Evolutionary conservation across 2,888 invertebrate species (phyloP), one percentile per base, ranked within the genome.

Genomic region (Caenorhabditis sp.): DNA sequence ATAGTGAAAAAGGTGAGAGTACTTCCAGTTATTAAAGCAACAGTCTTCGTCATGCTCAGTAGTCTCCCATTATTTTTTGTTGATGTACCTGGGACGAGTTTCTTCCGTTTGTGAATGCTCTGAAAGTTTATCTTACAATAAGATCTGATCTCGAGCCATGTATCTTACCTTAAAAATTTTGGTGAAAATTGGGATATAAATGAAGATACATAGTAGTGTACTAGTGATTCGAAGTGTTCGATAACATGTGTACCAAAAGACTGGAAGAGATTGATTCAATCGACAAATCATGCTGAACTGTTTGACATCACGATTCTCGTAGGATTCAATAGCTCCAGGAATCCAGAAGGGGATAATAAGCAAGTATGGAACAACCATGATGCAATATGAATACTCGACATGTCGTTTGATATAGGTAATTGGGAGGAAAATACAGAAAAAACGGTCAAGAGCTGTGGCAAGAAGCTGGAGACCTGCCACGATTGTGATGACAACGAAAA

Each of bases 361-460:
- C 12, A 76, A 27, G 53, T 70, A 70, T 0, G 78, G 70, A 1
- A 76, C 21, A 23, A 78, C 60, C 56, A 73, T 62, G 26, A 76
- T 53, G 50, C 65, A 53, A 43, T 78, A 78, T 5, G 70, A 70
- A 50, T 70, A 76, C 25, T 69, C 65, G 20, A 73, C 70, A 14
- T 67, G 66, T 1, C 70, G 50, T 56, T 78, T 78, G 53, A 78
- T 73, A 63, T 78, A 78, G n/a, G 26, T 17, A n/a, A 78, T 61
- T 2, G 78, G 78, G 23, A 68, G 65, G 54, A 78, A 81, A 14
- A 81, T 78, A 21, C 78, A 81, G 62, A 77, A 70, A 53, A 75
- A 69, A 10, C 79, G 61, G 56, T 77, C 76, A 54, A 77, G 23
- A 10, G 77, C 66, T 7, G 76, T 77, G 50, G 73, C 58, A 3